Evolutionary conservation across 2,797 vertebrate species (phyloP).

Genomic region (Helarctos malayanus): DNA sequence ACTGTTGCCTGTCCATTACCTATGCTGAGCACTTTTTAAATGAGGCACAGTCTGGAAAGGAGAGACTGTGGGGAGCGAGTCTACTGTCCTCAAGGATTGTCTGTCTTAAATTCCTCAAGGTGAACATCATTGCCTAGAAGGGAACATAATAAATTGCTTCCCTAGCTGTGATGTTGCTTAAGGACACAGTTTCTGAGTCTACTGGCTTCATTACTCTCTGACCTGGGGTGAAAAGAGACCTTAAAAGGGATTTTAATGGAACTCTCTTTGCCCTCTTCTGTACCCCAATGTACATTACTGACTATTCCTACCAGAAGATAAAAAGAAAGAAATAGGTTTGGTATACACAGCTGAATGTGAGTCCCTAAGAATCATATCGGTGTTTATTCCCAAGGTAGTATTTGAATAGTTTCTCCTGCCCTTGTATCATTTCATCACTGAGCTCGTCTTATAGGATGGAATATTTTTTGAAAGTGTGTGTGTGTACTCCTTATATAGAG

Average conservation of each 20-base stretch:
- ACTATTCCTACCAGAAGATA: not conserved
- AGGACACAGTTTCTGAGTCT: conserved; percentile 31
- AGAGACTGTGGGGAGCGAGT: not conserved
- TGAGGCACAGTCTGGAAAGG: conserved; percentile 10
- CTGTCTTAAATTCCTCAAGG: conserved; percentile 58
- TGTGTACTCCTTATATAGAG: not conserved
- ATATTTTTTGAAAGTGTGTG: not conserved
- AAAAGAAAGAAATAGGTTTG: not conserved
- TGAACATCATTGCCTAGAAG: conserved; percentile 29
- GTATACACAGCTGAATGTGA: not conserved
- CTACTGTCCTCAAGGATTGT: not conserved
- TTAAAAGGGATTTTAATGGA: conserved; percentile 44
- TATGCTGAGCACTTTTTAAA: conserved; percentile 47
- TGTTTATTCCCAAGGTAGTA: not conserved
- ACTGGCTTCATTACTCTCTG: conserved; percentile 28
- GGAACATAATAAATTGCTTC: conserved; percentile 53
- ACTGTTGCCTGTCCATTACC: not conserved
- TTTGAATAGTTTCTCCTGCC: not conserved
- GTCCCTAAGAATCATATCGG: not conserved
- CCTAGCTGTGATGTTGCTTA: conserved; percentile 18
- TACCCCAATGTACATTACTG: not conserved
- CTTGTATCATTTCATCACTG: not conserved
- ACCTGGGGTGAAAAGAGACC: not conserved
- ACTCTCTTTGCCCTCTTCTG: not conserved
- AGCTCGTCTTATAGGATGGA: not conserved